phyloP scores from a whole-genome alignment of 2,113 vertebrate genomes.

The Limanda limanda region DNA sequence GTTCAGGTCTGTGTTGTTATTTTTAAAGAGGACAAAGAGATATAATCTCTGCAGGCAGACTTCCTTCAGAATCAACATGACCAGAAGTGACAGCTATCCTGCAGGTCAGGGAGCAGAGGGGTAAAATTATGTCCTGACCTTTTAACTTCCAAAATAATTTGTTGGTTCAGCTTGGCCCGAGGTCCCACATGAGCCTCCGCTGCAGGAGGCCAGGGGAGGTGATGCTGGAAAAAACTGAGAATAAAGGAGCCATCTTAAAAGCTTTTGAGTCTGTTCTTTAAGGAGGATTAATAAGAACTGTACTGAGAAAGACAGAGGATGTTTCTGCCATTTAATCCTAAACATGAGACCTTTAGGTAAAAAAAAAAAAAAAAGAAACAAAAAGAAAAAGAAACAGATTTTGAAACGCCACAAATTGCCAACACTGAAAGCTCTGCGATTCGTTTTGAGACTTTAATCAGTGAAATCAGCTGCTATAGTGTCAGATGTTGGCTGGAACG shows the following conservation, averaged over 20 bases:
- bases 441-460: conserved; percentile 55
- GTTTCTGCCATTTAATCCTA: neutral
- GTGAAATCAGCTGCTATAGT: conserved; percentile 59
- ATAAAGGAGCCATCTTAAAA: neutral
- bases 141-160: conserved; percentile 35
- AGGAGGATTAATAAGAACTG: too few species aligned
- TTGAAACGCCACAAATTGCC: too few species aligned
- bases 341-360: neutral
- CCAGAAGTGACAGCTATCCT: conserved; percentile 53
- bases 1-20: conserved; percentile 26
- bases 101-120: conserved; percentile 31
- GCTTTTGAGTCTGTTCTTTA: neutral
- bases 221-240: neutral
- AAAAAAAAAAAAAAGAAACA: neutral
- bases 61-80: conserved; percentile 32
- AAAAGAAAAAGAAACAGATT: neutral
- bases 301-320: neutral
- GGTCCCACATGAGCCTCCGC: conserved; percentile 14
- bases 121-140: conserved; percentile 34
- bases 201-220: neutral
- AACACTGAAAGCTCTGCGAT: neutral
- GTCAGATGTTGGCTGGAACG: conserved; percentile 25
- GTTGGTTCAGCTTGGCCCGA: conserved; percentile 34
- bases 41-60: conserved; percentile 38
- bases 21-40: conserved; percentile 44